phyloP scores from a whole-genome alignment of 2,113 vertebrate species.

The Cyanistes caeruleus region DNA sequence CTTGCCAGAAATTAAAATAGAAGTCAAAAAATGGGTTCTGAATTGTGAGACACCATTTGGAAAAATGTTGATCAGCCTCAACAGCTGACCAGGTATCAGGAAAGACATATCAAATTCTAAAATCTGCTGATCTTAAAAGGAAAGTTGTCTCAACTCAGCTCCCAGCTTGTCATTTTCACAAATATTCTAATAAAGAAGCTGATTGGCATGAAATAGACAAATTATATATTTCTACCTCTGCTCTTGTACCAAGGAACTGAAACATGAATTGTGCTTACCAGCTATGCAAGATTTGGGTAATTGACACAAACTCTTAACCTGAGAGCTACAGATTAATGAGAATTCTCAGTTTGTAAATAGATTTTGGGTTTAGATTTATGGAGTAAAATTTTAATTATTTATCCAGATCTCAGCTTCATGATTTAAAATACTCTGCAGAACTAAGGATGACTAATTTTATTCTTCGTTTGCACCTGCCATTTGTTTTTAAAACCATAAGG shows the following conservation, averaged over 20 bases:
- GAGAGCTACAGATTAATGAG: not conserved
- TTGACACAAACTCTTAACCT: not conserved
- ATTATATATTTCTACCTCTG: not conserved
- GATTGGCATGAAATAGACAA: not conserved
- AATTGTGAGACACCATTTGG: not conserved
- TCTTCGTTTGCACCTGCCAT: slow-evolving; percentile 28
- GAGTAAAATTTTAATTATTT: slow-evolving; percentile 32
- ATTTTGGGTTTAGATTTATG: slow-evolving; percentile 1
- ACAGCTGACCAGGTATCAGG: not conserved
- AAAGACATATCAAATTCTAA: not conserved
- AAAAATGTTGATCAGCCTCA: not conserved
- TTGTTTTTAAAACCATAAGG: slow-evolving; percentile 32
- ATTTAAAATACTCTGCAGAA: slow-evolving; percentile 1
- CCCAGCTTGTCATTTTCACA: not conserved
- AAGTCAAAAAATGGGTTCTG: not conserved
- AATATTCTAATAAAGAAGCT: not conserved
- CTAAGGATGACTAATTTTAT: slow-evolving; percentile 16
- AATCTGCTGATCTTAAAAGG: not conserved
- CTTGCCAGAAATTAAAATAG: not conserved
- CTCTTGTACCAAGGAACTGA: not conserved
- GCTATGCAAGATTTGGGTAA: not conserved
- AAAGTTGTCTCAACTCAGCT: not conserved
- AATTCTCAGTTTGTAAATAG: not conserved
- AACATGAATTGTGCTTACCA: not conserved
- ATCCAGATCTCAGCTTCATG: not conserved